Evolutionary conservation across 2,888 invertebrate genomes (phyloP), one percentile per base, ranked within the genome.

Genomic region (Agrotis segetum): DNA sequence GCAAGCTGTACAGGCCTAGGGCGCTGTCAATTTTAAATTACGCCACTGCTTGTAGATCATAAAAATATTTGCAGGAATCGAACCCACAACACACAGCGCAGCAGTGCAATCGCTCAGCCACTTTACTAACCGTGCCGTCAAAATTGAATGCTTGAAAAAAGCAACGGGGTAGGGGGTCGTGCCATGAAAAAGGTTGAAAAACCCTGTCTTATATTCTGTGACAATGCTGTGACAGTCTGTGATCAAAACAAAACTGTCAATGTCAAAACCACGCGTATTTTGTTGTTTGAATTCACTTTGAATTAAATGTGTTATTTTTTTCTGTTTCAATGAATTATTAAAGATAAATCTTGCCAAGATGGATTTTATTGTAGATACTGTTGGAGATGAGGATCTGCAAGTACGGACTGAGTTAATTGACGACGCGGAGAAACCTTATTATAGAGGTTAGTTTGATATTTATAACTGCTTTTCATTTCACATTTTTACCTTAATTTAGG

Each of bases 321-420:
- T 17, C 3, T 7, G 1, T 49, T 81, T 71, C 17, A 64, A 62
- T 71, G 55, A n/a, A 9, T 68, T 56, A 56, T 49, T 53, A 17
- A 66, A 49, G 7, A 14, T 9, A 40, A 59, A 13, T 11, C 46
- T 64, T 9, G 44, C 1, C 29, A 60, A 71, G 62, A 97, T 97
- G 97, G 95, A 96, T 91, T 97, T 97, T 85, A 93, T 97, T 70
- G 93, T 97, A 75, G 97, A 97, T 86, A 97, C 96, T 19, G 89
- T 86, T 47, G 97, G 97, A 44, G 94, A 97, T 79, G 88, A 92
- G 7, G 92, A 95, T 76, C 92, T 97, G 11, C 91, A 93, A 73
- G 83, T 83, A 5, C 94, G 91, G 84, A 85, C 90, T 3, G 92
- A 95, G 79, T 86, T 93, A 67, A 85, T 92, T 2, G 87, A 88